These are phyloP conservation scores for Vanessa atalanta DNA, from an alignment of 1,140 invertebrate genomes.

Conservation along the genomic window DNA sequence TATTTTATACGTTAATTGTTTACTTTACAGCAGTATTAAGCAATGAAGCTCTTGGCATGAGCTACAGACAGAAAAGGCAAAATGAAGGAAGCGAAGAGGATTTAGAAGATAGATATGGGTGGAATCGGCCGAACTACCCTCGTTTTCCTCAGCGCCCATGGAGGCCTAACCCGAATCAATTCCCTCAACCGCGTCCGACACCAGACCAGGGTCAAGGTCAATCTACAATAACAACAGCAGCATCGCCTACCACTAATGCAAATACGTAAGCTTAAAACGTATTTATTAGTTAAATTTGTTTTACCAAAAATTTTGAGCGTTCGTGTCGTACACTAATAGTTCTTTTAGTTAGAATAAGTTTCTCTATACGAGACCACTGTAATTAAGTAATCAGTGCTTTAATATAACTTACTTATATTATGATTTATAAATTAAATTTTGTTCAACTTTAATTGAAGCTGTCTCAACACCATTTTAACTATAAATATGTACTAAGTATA, in stretches of 20 bases:
- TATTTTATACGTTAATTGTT: not conserved
- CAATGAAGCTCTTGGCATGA: conserved; percentile 28
- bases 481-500: no score
- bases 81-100: conserved; percentile 27
- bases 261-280: not conserved
- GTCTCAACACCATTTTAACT: no score
- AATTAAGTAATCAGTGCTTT: no score
- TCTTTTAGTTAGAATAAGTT: no score
- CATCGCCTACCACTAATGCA: not conserved
- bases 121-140: conserved; percentile 27
- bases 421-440: no score
- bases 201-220: not conserved
- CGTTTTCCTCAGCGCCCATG: conserved; percentile 30
- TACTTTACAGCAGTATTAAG: conserved; percentile 28
- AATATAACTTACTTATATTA: no score
- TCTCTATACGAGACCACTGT: no score
- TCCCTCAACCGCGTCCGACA: conserved; percentile 22
- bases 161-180: conserved; percentile 31
- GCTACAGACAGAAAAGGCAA: conserved; percentile 35
- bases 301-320: not conserved
- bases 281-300: not conserved
- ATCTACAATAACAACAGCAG: conserved; percentile 17
- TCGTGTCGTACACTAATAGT: no score
- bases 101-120: conserved; percentile 57
- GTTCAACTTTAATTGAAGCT: no score